Base-by-base conservation (phyloP, 2,797 vertebrate species). In the Oreochromis grahami region DNA sequence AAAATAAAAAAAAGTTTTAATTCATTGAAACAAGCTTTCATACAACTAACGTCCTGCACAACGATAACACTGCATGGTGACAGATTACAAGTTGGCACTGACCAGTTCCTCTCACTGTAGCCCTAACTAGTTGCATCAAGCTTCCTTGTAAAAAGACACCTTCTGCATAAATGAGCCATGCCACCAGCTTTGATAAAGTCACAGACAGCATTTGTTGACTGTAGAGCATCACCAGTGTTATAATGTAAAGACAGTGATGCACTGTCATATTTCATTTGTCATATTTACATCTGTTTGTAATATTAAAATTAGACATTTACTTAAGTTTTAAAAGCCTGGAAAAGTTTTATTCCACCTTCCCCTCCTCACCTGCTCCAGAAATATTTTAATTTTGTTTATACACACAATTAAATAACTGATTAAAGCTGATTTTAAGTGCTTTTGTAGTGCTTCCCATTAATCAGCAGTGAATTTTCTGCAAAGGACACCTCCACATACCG, bases 401-500 rank as follows among this genome's bases (percentile, higher is more conserved):
- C 15, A 50, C 17, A 32, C 29, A 74, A 74, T 17, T 17, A 70
- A 48, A 32, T 32, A 8, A 7, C 12, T 48, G 68, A 19, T 48
- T 32, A n/a, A 0, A 48, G 43, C 1, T 72, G 68, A 48, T 50
- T 32, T 74, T 7, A 74, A 74, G 68, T 74, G 70, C 58, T 63
- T 74, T n/a, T 50, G 17, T 32, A 32, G 26, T 50, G 17, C 15
- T 74, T 74, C 26, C 15, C 26, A n/a, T 32, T 50, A 74, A 32
- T 50, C 4, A 74, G 43, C 15, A 74, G 41, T 48, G 15, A 74
- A 74, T 17, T n/a, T 50, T 13, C 7, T n/a, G 17, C 26, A 74
- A 3, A 32, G 17, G 26, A 0, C 51, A 19, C 29, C 2, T 50
- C 19, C 19, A 15, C 93, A 96, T 96, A 99, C 98, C 93, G 97